Evolutionary conservation across 2,797 vertebrate species (phyloP).

Genomic region (Potorous gilbertii): DNA sequence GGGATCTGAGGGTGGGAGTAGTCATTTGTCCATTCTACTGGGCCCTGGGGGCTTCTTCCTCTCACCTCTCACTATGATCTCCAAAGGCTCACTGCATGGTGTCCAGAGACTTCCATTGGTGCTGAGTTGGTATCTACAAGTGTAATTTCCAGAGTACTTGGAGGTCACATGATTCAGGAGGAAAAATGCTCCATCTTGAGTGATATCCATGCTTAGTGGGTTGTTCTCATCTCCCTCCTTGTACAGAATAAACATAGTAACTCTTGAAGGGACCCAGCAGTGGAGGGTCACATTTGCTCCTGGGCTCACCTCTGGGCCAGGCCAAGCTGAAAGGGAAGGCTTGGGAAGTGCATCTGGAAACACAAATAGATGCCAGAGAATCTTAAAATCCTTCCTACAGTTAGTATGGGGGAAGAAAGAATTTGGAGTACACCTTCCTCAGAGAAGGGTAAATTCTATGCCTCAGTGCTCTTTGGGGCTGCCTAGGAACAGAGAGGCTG

Average conservation of each 20-base stretch:
- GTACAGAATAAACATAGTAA: constrained; percentile 70
- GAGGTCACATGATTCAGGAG: constrained; percentile 65
- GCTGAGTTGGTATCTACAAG: constrained; percentile 74
- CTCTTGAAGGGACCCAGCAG: constrained; percentile 67
- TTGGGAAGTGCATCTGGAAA: constrained; percentile 72
- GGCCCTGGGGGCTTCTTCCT: neutral
- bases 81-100: constrained; percentile 68
- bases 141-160: constrained; percentile 70
- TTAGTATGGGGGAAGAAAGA: neutral
- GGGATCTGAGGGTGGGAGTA: neutral
- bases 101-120: constrained; percentile 69
- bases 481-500: neutral
- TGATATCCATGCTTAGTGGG: constrained; percentile 59
- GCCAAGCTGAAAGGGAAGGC: constrained; percentile 71
- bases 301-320: constrained; percentile 57
- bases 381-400: constrained; percentile 19
- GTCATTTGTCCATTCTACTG: accelerated
- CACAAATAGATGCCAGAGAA: constrained; percentile 46
- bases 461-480: neutral
- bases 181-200: constrained; percentile 63
- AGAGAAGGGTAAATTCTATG: neutral
- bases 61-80: constrained; percentile 77
- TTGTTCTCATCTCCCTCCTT: constrained; percentile 62
- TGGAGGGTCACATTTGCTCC: constrained; percentile 74
- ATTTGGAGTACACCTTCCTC: neutral